Evolutionary conservation across 2,888 invertebrate species (phyloP), one percentile per base, ranked within the genome.

Genomic region (Epirrhoe tristata): DNA sequence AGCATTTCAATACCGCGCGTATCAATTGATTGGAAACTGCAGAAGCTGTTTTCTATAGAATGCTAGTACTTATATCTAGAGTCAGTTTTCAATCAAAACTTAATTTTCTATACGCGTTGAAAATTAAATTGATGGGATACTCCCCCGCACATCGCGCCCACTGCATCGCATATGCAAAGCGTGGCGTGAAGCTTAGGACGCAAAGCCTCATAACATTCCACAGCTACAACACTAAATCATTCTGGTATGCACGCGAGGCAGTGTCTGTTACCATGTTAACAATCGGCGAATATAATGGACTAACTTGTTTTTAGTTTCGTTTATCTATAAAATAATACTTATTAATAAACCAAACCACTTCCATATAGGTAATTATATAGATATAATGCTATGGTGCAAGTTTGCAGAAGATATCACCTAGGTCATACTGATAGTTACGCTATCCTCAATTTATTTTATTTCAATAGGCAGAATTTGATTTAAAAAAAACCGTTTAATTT

Each of bases 231-330:
- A 72, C 62, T 76, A 74, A 75, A 74, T 67, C 76, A 75, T 48
- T 72, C 73, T 74, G 70, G 77, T 70, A 69, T 56, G 70, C 77
- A 79, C 77, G 76, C 77, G 55, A 80, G 77, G 76, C 68, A 72
- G 69, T 76, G 69, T 72, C 75, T 73, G 73, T 69, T 73, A 76
- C 74, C 69, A 53, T 61, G 69, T 61, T 70, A 63, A 66, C 59
- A 62, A 58, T 61, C 61, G 46, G 1, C 16, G 39, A 64, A 54
- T 64, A 62, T 62, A n/a, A n/a, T n/a, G n/a, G n/a, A n/a, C 58
- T 60, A 60, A 48, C 54, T 50, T 6, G 24, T 16, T 57, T 36
- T 55, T 34, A 58, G 56, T 60, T 66, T 46, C n/a, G n/a, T 14
- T 14, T 6, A 2, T 14, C 5, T 14, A 1, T 46, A 12, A 48